Evolutionary conservation across 2,888 invertebrate genomes (phyloP).

Genomic region (Cantharis rustica): DNA sequence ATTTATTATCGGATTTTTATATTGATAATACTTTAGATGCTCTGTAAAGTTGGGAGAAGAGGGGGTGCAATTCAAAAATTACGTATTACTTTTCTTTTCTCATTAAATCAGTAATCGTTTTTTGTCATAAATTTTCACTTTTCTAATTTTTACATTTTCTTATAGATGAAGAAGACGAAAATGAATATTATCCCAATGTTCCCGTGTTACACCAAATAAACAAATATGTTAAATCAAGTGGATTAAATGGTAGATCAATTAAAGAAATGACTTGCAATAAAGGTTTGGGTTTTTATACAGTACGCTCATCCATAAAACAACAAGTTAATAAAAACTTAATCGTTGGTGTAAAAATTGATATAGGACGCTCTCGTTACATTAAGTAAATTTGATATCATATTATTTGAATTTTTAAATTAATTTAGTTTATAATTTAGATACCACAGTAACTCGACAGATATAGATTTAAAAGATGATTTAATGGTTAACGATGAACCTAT

Average conservation of each 20-base stretch:
- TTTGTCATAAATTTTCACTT: too few species aligned
- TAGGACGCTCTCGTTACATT: conserved; percentile 42
- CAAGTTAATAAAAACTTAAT: conserved; percentile 39
- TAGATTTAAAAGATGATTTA: not conserved
- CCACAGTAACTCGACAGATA: not conserved
- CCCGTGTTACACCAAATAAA: conserved; percentile 48
- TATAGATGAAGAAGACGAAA: conserved; percentile 35
- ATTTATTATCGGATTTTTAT: too few species aligned
- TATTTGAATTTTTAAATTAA: not conserved
- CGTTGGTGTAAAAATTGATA: conserved; percentile 39
- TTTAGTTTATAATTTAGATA: not conserved
- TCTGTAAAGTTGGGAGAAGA: too few species aligned
- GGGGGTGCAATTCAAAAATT: too few species aligned
- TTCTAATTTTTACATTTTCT: not conserved
- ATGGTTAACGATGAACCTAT: not conserved
- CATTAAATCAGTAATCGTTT: too few species aligned
- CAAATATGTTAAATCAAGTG: conserved; percentile 40
- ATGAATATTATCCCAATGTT: conserved; percentile 38
- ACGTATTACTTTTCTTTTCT: too few species aligned
- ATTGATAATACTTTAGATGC: too few species aligned
- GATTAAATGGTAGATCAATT: conserved; percentile 39
- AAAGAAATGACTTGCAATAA: conserved; percentile 39
- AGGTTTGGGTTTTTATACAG: conserved; percentile 41
- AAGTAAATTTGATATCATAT: conserved; percentile 39
- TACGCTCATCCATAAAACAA: conserved; percentile 40